These are phyloP conservation scores for Epizoanthus illoricatus DNA, from an alignment of 92 coral and sea anemone species.

Conservation along the genomic window DNA sequence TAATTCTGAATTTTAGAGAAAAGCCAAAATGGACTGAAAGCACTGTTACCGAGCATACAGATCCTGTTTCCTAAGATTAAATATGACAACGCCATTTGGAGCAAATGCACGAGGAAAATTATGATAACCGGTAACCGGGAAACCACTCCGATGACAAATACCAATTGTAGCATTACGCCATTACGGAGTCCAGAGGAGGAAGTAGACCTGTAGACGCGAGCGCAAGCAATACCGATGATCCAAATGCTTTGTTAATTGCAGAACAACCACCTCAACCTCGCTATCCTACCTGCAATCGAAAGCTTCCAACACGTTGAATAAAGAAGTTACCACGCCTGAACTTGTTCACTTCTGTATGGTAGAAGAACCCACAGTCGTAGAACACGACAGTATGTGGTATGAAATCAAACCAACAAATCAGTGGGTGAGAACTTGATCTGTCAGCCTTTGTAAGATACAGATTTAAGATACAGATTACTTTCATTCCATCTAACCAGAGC, in stretches of 20 bases:
- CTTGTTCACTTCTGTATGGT: constrained; percentile 4
- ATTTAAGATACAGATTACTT: too few species aligned
- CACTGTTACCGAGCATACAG: constrained; percentile 26
- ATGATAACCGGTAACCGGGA: too few species aligned
- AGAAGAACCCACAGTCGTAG: constrained; percentile 21
- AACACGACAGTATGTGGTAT: too few species aligned
- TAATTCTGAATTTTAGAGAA: constrained; percentile 47
- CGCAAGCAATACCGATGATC: not conserved
- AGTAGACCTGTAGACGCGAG: not conserved
- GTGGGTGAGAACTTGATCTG: too few species aligned
- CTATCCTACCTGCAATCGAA: not conserved
- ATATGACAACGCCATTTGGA: constrained; percentile 56
- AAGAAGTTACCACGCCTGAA: not conserved
- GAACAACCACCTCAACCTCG: not conserved
- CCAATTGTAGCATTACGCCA: too few species aligned
- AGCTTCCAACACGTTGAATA: not conserved
- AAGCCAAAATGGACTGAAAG: constrained; percentile 48
- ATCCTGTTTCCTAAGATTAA: constrained; percentile 51
- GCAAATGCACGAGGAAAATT: not conserved
- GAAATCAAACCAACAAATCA: too few species aligned
- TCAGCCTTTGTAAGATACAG: too few species aligned
- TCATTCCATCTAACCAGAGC: too few species aligned
- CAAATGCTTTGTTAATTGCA: not conserved
- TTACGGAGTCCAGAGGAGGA: too few species aligned
- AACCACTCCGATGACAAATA: too few species aligned